Conservation (phyloP, 2,113 vertebrate species). For the Etia nguti region DNA sequence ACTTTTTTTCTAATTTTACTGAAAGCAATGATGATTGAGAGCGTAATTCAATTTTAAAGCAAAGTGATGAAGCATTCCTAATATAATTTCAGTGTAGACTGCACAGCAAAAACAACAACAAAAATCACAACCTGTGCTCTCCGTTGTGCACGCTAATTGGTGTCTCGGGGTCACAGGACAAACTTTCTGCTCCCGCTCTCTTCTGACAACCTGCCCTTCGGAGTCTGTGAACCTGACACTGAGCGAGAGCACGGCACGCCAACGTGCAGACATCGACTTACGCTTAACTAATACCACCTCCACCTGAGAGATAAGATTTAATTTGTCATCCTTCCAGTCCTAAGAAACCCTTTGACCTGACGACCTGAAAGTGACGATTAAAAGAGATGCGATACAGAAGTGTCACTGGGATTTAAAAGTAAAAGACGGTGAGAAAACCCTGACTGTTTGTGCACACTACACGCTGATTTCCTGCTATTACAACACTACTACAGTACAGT, state of each 20-base stretch:
- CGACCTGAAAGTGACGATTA: neutral
- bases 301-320: neutral
- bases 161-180: constrained; percentile 60
- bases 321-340: neutral
- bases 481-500: constrained; percentile 21
- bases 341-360: neutral
- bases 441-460: neutral
- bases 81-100: neutral
- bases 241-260: neutral
- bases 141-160: constrained; percentile 58
- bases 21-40: neutral
- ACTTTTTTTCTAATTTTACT: neutral
- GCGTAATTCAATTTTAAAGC: neutral
- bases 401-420: neutral
- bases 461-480: constrained; percentile 51
- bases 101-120: neutral
- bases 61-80: neutral
- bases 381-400: neutral
- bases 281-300: neutral
- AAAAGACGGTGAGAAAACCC: neutral
- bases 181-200: constrained; percentile 12
- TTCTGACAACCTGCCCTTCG: neutral
- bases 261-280: neutral
- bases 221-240: neutral
- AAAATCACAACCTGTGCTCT: neutral